phyloP scores from a whole-genome alignment of 1,140 invertebrate genomes.

The Meloidogyne hapla region DNA sequence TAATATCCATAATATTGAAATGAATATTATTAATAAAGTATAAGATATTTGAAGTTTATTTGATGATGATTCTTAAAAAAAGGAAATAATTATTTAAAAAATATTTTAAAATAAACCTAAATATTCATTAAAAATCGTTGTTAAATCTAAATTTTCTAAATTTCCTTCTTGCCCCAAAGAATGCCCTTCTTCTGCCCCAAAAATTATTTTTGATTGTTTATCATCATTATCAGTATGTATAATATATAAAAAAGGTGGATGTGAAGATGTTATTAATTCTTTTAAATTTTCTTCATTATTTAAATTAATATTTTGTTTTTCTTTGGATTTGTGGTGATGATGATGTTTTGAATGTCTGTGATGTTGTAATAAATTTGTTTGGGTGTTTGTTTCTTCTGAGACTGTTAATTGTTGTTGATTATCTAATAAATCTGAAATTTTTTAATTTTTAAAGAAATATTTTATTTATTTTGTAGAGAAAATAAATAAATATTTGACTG shows the following conservation, averaged over 20 bases:
- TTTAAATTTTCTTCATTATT: neutral
- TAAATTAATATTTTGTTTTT: neutral
- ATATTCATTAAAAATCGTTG: too few species aligned
- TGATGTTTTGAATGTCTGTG: neutral
- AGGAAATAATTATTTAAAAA: too few species aligned
- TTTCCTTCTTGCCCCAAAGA: too few species aligned
- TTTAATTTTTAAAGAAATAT: neutral
- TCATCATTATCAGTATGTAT: slow-evolving; percentile 18
- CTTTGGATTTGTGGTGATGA: neutral
- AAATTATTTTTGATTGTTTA: neutral
- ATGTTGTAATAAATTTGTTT: neutral
- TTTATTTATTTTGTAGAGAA: too few species aligned
- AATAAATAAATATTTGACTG: too few species aligned
- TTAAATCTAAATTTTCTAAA: too few species aligned
- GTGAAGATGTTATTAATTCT: neutral
- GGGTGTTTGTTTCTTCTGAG: neutral
- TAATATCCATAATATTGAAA: too few species aligned
- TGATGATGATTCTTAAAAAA: too few species aligned
- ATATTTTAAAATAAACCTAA: too few species aligned
- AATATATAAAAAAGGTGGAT: slow-evolving; percentile 28
- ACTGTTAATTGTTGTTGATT: neutral
- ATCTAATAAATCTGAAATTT: too few species aligned
- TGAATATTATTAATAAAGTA: too few species aligned
- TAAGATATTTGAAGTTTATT: too few species aligned
- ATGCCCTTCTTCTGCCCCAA: neutral